phyloP scores from a whole-genome alignment of 2,888 invertebrate genomes.

The Meghimatium bilineatum region DNA sequence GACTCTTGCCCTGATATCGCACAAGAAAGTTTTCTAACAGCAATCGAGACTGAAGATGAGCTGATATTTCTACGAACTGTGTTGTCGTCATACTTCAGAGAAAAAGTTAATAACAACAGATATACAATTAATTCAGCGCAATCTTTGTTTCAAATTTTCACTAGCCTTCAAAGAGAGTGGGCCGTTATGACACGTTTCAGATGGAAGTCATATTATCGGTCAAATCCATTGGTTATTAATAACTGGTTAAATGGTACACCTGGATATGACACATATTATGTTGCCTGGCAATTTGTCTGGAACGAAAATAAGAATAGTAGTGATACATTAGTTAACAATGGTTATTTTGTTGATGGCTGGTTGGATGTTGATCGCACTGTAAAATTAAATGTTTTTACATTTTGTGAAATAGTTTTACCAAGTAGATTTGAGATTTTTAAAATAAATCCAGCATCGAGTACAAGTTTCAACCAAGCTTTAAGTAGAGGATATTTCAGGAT shows the following conservation, averaged over 20 bases:
- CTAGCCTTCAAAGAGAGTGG: neutral
- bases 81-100: neutral
- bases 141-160: neutral
- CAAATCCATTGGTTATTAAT: neutral
- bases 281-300: neutral
- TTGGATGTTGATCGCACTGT: neutral
- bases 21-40: neutral
- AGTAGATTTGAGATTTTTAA: neutral
- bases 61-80: neutral
- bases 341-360: neutral
- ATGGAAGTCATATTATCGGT: neutral
- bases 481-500: neutral
- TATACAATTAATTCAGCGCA: neutral
- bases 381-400: neutral
- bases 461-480: neutral
- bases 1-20: neutral
- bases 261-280: neutral
- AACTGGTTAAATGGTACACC: neutral
- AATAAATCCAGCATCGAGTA: neutral
- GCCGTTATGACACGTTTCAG: neutral
- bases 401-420: slow-evolving; percentile 10
- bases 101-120: neutral
- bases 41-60: neutral
- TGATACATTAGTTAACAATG: neutral
- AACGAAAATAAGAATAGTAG: neutral